phyloP scores from a whole-genome alignment of 23 tunicate genomes.

The Aplidium turbinatum region DNA sequence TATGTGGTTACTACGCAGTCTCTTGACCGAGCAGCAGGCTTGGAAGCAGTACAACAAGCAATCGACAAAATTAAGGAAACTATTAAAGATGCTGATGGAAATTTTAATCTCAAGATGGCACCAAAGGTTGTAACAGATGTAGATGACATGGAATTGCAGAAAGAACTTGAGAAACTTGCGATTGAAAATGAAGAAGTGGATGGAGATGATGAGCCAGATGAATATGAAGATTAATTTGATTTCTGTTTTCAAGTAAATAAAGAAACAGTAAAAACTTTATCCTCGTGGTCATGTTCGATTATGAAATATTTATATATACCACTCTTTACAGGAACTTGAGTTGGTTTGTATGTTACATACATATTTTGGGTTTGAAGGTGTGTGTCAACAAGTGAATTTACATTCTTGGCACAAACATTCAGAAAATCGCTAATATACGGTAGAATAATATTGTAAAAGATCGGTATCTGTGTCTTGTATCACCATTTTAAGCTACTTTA shows the following conservation, averaged over 20 bases:
- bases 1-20: constrained; percentile 94
- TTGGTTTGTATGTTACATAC: too few relatives aligned
- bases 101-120: constrained; percentile 81
- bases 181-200: constrained; percentile 77
- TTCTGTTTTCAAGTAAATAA: background rate
- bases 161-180: constrained; percentile 77
- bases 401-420: too few relatives aligned
- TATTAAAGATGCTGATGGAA: constrained; percentile 74
- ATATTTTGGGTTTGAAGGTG: too few relatives aligned
- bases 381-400: too few relatives aligned
- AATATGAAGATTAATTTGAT: constrained; percentile 50
- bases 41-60: constrained; percentile 64
- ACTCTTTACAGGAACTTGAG: too few relatives aligned
- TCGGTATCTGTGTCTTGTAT: too few relatives aligned
- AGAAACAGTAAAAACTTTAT: too few relatives aligned
- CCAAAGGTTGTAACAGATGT: constrained; percentile 88
- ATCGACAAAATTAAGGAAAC: constrained; percentile 66
- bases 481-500: too few relatives aligned
- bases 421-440: too few relatives aligned
- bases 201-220: constrained; percentile 92
- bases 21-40: constrained; percentile 68
- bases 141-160: constrained; percentile 84
- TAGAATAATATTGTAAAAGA: too few relatives aligned
- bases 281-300: too few relatives aligned
- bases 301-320: too few relatives aligned